These are phyloP conservation scores for Neoscelio sp. DNA, from an alignment of 2,888 invertebrate species.

Conservation along the genomic window DNA sequence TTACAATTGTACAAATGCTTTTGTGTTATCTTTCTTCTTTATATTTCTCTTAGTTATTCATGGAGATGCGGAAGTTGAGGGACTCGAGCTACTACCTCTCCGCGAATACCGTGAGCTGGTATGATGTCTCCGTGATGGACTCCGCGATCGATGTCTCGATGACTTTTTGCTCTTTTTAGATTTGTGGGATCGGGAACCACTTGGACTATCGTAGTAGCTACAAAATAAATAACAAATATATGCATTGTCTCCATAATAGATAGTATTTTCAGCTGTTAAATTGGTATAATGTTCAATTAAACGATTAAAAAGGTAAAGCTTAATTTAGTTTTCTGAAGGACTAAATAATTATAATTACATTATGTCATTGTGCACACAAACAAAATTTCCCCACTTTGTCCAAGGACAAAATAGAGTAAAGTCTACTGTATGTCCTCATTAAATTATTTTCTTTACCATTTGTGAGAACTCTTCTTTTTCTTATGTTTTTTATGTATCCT, in stretches of 20 bases:
- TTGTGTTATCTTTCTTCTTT: constrained; percentile 68
- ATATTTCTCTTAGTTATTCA: constrained; percentile 6
- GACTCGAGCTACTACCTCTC: constrained; percentile 77
- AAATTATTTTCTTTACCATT: constrained; percentile 81
- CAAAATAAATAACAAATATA: constrained; percentile 62
- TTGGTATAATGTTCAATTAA: too few relatives aligned
- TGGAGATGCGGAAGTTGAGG: constrained; percentile 76
- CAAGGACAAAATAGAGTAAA: too few relatives aligned
- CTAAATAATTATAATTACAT: too few relatives aligned
- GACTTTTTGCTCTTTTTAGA: constrained; percentile 80
- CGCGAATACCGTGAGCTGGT: constrained; percentile 73
- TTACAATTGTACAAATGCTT: constrained; percentile 60
- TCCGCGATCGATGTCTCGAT: constrained; percentile 79
- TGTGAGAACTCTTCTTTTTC: constrained; percentile 84
- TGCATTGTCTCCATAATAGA: neutral
- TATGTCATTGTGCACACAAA: too few relatives aligned
- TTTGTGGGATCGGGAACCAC: constrained; percentile 79
- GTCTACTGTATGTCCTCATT: too few relatives aligned
- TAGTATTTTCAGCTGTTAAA: neutral
- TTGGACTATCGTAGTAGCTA: constrained; percentile 78
- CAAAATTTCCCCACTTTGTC: too few relatives aligned
- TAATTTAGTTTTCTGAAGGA: too few relatives aligned
- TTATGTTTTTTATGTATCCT: constrained; percentile 81
- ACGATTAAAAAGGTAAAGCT: too few relatives aligned
- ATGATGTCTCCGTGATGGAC: constrained; percentile 76